A percentile compares a stretch with the other conserved stretches of the same genome.
Conservation (phyloP, 2,113 vertebrate genomes). For the Bubo blakistoni region DNA sequence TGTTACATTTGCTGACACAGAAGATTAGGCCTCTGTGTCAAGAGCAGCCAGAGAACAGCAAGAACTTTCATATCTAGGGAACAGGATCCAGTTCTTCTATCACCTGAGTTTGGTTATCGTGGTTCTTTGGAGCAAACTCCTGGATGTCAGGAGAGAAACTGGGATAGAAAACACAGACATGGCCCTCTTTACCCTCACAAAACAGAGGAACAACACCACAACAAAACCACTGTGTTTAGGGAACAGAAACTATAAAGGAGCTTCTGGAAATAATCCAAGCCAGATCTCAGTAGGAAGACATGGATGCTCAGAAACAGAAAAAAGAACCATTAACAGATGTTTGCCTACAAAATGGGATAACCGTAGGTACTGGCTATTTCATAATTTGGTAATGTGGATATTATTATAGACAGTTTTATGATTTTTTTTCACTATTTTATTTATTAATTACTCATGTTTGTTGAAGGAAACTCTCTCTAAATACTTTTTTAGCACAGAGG, state of each 20-base stretch:
- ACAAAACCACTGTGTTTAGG: background rate
- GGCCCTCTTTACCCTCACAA: background rate
- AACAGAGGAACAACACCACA: background rate
- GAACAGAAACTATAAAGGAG: slow-evolving; percentile 11
- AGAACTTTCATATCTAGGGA: background rate
- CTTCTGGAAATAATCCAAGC: slow-evolving; percentile 29
- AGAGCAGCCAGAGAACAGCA: background rate
- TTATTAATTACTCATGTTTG: background rate
- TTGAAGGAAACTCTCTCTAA: background rate
- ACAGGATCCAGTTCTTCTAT: background rate
- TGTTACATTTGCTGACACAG: background rate
- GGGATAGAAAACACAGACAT: background rate
- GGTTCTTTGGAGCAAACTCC: background rate
- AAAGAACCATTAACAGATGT: slow-evolving; percentile 4
- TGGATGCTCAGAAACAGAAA: slow-evolving; percentile 1
- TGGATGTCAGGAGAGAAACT: background rate
- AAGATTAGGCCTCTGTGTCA: background rate
- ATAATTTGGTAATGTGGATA: background rate
- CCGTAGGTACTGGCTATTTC: background rate
- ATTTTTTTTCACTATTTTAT: background rate
- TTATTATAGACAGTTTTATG: background rate
- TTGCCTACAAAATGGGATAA: background rate
- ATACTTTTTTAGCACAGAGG: background rate
- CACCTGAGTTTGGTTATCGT: accelerated
- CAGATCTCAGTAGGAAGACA: background rate